phyloP scores from a whole-genome alignment of 2,113 vertebrate genomes.

The Carassius gibelio region DNA sequence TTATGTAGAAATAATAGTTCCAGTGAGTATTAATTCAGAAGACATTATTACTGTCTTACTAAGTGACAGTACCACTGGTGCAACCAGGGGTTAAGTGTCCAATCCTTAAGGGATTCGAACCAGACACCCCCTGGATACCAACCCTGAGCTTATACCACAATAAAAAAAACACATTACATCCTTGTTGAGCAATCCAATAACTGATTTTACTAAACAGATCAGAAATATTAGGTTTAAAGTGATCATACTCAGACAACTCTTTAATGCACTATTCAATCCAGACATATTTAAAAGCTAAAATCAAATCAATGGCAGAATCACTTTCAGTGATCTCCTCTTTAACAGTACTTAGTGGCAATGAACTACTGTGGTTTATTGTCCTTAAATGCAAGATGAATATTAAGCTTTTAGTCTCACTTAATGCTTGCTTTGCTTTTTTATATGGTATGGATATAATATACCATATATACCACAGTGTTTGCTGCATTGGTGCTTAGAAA shows the following conservation, averaged over 20 bases:
- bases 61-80: background rate
- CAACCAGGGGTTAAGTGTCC: background rate
- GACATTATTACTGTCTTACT: background rate
- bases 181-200: background rate
- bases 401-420: constrained; percentile 8
- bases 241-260: constrained; percentile 42
- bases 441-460: background rate
- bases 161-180: background rate
- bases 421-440: background rate
- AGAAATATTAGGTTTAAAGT: constrained; percentile 27
- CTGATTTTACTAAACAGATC: background rate
- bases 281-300: constrained; percentile 49
- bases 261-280: constrained; percentile 33
- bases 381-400: background rate
- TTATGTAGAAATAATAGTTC: background rate
- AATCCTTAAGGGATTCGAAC: background rate
- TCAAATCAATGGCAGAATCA: constrained; percentile 25
- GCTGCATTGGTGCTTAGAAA: constrained; percentile 16
- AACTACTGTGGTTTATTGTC: background rate
- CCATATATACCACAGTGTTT: background rate
- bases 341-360: background rate
- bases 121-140: background rate
- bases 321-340: background rate
- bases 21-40: background rate
- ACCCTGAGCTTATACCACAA: background rate